Evolutionary conservation across 2,888 invertebrate genomes (phyloP).

Genomic region (Diloba caeruleocephala): DNA sequence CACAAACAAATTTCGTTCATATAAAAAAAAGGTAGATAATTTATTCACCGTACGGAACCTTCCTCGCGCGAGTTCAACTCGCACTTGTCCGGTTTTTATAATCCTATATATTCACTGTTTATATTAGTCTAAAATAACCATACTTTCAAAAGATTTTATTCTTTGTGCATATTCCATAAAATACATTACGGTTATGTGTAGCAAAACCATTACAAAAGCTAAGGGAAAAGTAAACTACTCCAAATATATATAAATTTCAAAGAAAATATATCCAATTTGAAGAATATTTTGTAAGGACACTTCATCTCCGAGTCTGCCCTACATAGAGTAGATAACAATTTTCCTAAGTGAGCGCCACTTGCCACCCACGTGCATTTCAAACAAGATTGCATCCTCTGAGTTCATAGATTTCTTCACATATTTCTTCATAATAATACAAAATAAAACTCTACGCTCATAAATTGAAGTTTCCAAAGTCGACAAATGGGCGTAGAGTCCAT

Average conservation of each 20-base stretch:
- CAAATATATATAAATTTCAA: conserved; percentile 12
- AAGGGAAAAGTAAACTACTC: conserved; percentile 1
- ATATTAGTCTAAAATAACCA: no score
- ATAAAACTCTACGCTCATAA: conserved; percentile 47
- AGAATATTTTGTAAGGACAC: conserved; percentile 21
- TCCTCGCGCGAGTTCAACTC: no score
- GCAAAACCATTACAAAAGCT: not conserved
- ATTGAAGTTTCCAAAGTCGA: conserved; percentile 38
- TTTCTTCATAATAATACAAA: conserved; percentile 41
- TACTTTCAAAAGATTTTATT: not conserved
- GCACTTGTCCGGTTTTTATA: no score
- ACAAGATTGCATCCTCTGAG: conserved; percentile 29
- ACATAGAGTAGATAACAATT: conserved; percentile 38
- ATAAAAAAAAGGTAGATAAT: no score
- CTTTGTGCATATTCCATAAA: no score
- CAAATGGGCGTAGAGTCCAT: conserved; percentile 12
- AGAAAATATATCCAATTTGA: conserved; percentile 6
- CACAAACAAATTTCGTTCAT: no score
- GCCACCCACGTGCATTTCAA: conserved; percentile 30
- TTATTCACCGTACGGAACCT: no score
- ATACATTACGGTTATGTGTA: not conserved
- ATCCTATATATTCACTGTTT: no score
- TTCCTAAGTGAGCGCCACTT: conserved; percentile 22
- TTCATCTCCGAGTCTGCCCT: conserved; percentile 8
- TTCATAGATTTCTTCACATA: conserved; percentile 20